Percentiles rank a stretch among this genome's conserved stretches.
Conservation (phyloP, 2,797 vertebrate genomes). For the Enteromius fasciolatus region DNA sequence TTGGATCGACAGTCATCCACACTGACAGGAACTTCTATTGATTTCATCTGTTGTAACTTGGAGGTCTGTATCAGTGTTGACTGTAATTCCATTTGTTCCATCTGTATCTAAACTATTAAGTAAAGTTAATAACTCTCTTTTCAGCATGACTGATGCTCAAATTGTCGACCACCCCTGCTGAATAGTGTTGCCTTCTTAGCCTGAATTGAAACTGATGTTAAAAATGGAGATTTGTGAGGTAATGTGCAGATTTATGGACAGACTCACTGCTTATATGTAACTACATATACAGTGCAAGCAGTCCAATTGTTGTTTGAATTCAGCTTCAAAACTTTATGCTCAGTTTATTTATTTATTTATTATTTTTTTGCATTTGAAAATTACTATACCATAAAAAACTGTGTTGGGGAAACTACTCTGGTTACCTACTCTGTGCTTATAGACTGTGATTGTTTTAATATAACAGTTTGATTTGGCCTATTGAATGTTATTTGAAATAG, state of each 20-base stretch:
- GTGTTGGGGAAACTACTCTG: not conserved
- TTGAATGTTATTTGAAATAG: not conserved
- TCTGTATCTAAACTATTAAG: not conserved
- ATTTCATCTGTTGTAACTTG: constrained; percentile 10
- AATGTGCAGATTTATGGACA: not conserved
- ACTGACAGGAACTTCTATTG: not conserved
- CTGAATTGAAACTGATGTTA: not conserved
- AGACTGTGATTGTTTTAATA: not conserved
- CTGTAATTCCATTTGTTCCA: not conserved
- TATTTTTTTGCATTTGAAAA: not conserved
- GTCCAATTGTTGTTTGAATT: too few relatives aligned
- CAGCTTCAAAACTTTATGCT: not conserved
- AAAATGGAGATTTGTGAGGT: not conserved
- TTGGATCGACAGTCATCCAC: not conserved
- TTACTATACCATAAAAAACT: not conserved
- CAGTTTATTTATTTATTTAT: not conserved
- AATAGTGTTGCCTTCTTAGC: not conserved
- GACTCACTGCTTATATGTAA: not conserved
- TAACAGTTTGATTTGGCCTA: not conserved
- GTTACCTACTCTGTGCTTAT: not conserved
- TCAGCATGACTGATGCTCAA: not conserved
- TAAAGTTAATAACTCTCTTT: not conserved
- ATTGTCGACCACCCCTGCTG: not conserved
- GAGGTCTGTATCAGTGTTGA: not conserved
- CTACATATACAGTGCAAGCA: not conserved